These are phyloP conservation scores for Hirudo medicinalis DNA, from an alignment of 1,140 invertebrate genomes.

Conservation along the genomic window DNA sequence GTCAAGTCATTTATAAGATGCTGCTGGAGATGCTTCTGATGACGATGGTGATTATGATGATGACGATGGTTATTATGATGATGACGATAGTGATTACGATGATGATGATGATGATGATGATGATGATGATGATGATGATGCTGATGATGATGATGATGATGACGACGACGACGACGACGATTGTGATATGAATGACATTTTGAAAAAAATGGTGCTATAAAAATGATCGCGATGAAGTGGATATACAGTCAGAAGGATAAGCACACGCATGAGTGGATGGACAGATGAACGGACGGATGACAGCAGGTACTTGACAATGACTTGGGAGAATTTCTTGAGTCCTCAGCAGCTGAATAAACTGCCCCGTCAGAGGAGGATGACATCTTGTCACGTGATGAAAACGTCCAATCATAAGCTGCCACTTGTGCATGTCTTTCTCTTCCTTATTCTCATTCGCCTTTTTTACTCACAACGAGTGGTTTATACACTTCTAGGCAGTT, in stretches of 20 bases:
- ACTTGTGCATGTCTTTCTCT: too few relatives aligned
- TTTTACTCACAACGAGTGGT: too few relatives aligned
- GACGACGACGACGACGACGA: not conserved
- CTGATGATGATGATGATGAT: not conserved
- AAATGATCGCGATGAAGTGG: not conserved
- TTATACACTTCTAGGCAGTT: too few relatives aligned
- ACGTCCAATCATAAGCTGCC: too few relatives aligned
- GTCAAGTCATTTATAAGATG: constrained; percentile 4
- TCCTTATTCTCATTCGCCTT: too few relatives aligned
- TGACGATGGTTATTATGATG: not conserved
- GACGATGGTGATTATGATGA: not conserved
- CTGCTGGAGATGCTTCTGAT: not conserved
- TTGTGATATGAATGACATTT: not conserved
- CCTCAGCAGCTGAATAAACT: too few relatives aligned
- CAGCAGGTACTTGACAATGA: not conserved
- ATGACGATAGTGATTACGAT: constrained; percentile 2
- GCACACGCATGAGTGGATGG: not conserved
- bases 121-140: not conserved
- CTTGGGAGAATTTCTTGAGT: too few relatives aligned
- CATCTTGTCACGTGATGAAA: too few relatives aligned
- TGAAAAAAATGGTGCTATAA: not conserved
- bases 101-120: not conserved
- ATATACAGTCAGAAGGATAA: not conserved
- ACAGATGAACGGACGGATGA: constrained; percentile 1
- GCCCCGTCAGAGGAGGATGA: too few relatives aligned